Conservation (phyloP, 2,113 vertebrate genomes). For the Aplodontia rufa region DNA sequence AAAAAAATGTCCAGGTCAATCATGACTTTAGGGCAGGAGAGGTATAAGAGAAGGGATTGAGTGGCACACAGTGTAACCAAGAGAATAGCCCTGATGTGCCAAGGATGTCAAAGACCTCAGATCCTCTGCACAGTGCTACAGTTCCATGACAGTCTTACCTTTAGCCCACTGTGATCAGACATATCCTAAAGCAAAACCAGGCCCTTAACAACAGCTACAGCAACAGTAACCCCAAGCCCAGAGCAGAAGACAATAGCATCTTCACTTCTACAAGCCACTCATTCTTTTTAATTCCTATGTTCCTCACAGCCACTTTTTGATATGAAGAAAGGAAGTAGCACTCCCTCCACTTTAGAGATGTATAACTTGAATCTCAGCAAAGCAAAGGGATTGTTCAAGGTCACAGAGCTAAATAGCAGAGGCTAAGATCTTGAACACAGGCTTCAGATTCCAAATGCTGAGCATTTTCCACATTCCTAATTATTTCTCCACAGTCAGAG, state of each 20-base stretch:
- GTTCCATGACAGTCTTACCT: not conserved
- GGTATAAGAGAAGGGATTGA: not conserved
- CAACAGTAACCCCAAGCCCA: not conserved
- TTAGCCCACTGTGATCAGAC: not conserved
- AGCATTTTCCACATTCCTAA: not conserved
- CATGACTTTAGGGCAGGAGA: not conserved
- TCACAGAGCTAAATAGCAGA: not conserved
- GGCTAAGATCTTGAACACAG: not conserved
- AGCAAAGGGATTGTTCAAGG: not conserved
- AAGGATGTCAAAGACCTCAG: not conserved
- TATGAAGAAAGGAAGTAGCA: not conserved
- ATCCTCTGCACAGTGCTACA: not conserved
- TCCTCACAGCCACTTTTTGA: no score
- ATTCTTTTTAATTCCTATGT: not conserved
- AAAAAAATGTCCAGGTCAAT: not conserved
- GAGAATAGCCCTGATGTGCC: not conserved
- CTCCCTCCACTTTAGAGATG: not conserved
- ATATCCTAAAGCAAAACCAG: not conserved
- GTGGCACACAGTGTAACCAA: not conserved
- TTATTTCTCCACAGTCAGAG: not conserved
- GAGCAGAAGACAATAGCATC: rapidly evolving
- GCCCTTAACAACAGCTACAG: not conserved
- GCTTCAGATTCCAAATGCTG: not conserved
- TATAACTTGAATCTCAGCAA: not conserved
- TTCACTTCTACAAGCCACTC: not conserved